Percentiles rank a stretch among this genome's conserved stretches.
phyloP scores from a whole-genome alignment of 2,888 invertebrate species.

The Lamproptera curius region DNA sequence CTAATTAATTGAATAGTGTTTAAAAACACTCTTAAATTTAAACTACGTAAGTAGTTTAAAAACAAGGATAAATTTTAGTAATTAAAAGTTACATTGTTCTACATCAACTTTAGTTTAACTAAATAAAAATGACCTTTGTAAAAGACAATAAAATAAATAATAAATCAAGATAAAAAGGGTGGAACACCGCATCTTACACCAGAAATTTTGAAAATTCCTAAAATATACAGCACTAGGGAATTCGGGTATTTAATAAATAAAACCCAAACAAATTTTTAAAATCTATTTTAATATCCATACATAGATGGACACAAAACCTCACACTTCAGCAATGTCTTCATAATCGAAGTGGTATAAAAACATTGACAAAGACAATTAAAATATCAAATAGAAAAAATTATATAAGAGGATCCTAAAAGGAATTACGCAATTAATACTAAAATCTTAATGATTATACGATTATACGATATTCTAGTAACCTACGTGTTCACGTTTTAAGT shows the following conservation, averaged over 20 bases:
- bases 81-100: too few species aligned
- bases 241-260: conserved; percentile 26
- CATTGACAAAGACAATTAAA: conserved; percentile 58
- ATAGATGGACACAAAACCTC: conserved; percentile 63
- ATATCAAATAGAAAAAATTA: conserved; percentile 68
- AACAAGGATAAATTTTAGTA: too few species aligned
- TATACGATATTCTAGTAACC: conserved; percentile 47
- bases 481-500: conserved; percentile 31
- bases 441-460: conserved; percentile 56
- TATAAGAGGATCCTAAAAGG: conserved; percentile 58
- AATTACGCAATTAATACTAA: conserved; percentile 57
- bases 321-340: conserved; percentile 63
- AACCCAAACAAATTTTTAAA: conserved; percentile 41
- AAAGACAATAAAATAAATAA: too few species aligned
- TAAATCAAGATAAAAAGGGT: too few species aligned
- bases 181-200: too few species aligned
- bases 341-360: conserved; percentile 53
- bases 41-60: too few species aligned
- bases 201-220: too few species aligned
- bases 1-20: too few species aligned
- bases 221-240: too few species aligned
- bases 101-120: too few species aligned
- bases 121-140: too few species aligned
- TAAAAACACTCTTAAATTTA: too few species aligned
- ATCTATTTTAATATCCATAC: conserved; percentile 69